Conservation (phyloP, 2,797 vertebrate genomes). For the Staurois parvus region DNA sequence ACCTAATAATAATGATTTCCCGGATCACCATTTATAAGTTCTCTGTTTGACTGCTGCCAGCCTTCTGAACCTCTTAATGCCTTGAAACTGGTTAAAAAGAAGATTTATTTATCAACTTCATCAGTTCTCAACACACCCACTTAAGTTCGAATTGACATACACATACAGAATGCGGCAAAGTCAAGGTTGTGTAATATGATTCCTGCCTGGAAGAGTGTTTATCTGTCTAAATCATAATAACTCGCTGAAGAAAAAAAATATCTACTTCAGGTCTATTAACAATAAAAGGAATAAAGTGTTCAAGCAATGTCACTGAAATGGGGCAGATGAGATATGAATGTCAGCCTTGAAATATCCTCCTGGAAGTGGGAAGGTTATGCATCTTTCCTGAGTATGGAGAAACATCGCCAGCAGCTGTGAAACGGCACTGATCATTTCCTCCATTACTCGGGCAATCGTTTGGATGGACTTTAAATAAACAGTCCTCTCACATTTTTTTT, state of each 20-base stretch:
- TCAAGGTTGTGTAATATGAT: slow-evolving; percentile 48
- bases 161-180: slow-evolving; percentile 29
- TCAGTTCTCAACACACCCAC: slow-evolving; percentile 27
- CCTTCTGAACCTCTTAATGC: slow-evolving; percentile 40
- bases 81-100: slow-evolving; percentile 5
- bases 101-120: slow-evolving; percentile 39
- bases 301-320: slow-evolving; percentile 55
- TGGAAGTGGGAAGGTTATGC: slow-evolving; percentile 52
- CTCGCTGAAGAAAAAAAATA: slow-evolving; percentile 57
- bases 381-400: slow-evolving; percentile 41
- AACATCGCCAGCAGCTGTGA: slow-evolving; percentile 25
- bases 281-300: slow-evolving; percentile 62
- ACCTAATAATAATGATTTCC: slow-evolving; percentile 41
- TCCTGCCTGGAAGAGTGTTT: not conserved
- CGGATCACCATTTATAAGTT: slow-evolving; percentile 33
- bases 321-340: slow-evolving; percentile 60
- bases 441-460: not conserved
- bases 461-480: not conserved
- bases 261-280: slow-evolving; percentile 62
- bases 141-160: slow-evolving; percentile 40
- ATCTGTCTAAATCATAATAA: slow-evolving; percentile 61
- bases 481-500: not conserved
- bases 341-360: slow-evolving; percentile 62
- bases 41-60: slow-evolving; percentile 30
- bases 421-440: slow-evolving; percentile 36